Conservation (phyloP, 2,797 vertebrate genomes). For the Catamblyrhynchus diadema region DNA sequence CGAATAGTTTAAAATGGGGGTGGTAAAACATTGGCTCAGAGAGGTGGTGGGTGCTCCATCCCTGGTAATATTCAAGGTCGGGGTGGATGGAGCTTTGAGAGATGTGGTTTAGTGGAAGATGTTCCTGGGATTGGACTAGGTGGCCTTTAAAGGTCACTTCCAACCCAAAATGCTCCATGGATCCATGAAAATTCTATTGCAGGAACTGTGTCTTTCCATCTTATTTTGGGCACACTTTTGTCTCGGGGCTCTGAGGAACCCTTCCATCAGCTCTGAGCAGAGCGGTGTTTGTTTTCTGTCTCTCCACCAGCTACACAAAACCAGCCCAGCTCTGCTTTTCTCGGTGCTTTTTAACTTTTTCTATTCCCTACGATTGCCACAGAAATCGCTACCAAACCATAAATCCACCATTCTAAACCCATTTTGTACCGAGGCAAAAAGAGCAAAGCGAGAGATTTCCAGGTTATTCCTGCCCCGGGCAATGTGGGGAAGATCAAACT, state of each 20-base stretch:
- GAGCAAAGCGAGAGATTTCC: background rate
- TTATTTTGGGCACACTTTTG: accelerated
- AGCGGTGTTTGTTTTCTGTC: accelerated
- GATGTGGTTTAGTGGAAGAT: background rate
- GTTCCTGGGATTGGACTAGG: background rate
- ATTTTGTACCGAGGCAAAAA: accelerated
- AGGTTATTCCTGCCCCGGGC: background rate
- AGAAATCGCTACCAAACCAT: background rate
- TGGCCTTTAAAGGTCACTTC: background rate
- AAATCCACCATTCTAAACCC: background rate
- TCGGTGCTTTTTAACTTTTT: background rate
- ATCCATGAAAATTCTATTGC: background rate
- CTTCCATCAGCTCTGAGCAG: background rate
- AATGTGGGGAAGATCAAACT: background rate
- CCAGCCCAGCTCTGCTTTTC: background rate
- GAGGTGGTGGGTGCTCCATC: background rate
- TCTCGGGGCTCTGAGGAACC: background rate
- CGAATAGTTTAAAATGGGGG: too few species aligned
- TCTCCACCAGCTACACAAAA: background rate
- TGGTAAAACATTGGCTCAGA: background rate
- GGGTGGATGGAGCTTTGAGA: background rate
- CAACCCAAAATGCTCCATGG: background rate
- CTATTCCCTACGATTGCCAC: background rate
- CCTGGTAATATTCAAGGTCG: background rate
- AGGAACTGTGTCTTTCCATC: accelerated